Evolutionary conservation across 64 coral and sea anemone genomes (phyloP).

Genomic region (Dendronephthya gigantea): DNA sequence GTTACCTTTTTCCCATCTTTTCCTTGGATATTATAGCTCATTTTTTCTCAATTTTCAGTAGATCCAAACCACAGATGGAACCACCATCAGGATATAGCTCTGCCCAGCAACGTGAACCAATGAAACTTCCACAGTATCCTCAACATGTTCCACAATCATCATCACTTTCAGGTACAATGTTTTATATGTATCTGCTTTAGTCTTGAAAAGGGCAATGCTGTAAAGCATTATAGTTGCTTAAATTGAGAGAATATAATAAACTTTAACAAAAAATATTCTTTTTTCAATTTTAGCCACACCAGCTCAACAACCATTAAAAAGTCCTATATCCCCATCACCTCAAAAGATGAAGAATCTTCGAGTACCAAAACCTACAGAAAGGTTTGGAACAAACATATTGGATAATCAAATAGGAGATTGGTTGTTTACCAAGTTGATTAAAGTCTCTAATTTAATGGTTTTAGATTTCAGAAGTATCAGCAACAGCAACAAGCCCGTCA

Average conservation of each 20-base stretch:
- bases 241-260: no score
- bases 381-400: constrained; percentile 3
- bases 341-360: constrained; percentile 83
- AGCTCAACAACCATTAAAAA: background rate
- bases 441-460: background rate
- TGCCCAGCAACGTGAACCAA: background rate
- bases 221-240: no score
- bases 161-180: constrained; percentile 39
- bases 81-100: background rate
- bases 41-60: background rate
- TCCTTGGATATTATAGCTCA: no score
- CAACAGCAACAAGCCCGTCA: constrained; percentile 74
- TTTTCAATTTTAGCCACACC: background rate
- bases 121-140: constrained; percentile 32
- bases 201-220: no score
- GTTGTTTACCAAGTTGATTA: background rate
- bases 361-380: constrained; percentile 87
- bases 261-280: background rate
- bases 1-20: background rate
- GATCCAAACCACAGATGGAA: background rate
- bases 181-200: no score
- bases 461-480: constrained; percentile 93
- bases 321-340: constrained; percentile 48
- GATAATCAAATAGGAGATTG: background rate
- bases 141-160: constrained; percentile 38